Percentiles rank a stretch among this genome's conserved stretches.
Evolutionary conservation across 2,888 invertebrate species (phyloP).

Genomic region (Ethmia dodecea): DNA sequence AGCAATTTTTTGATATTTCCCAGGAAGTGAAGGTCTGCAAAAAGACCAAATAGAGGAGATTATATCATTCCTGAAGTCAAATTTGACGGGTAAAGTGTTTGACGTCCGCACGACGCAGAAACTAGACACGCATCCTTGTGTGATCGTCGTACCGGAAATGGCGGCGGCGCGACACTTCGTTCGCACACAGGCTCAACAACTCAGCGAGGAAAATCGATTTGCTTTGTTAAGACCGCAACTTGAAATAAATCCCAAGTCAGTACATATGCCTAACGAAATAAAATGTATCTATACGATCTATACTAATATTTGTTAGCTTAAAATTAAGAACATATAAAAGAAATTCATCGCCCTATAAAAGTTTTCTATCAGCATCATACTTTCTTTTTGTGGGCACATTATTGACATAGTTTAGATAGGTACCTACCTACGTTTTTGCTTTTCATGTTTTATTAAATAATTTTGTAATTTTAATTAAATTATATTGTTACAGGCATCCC

Average conservation of each 20-base stretch:
- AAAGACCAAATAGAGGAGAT: slow-evolving; percentile 87
- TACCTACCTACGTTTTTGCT: too few relatives aligned
- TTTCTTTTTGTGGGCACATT: too few relatives aligned
- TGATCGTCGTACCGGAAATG: slow-evolving; percentile 97
- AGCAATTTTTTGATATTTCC: background rate
- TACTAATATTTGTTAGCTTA: too few relatives aligned
- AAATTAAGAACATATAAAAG: too few relatives aligned
- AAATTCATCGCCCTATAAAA: too few relatives aligned
- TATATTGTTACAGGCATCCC: slow-evolving; percentile 81
- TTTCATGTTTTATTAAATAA: too few relatives aligned
- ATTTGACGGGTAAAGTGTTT: slow-evolving; percentile 87
- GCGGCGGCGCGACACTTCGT: slow-evolving; percentile 97
- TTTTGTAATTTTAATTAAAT: too few relatives aligned
- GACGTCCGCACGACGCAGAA: slow-evolving; percentile 90
- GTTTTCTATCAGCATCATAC: too few relatives aligned
- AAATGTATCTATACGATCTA: too few relatives aligned
- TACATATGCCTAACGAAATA: too few relatives aligned
- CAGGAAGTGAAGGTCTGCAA: slow-evolving; percentile 81
- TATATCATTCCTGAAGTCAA: slow-evolving; percentile 86
- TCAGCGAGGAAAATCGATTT: slow-evolving; percentile 91
- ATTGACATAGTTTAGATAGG: too few relatives aligned
- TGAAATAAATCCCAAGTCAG: slow-evolving; percentile 95
- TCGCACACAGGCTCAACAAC: slow-evolving; percentile 88
- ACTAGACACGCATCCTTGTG: slow-evolving; percentile 94
- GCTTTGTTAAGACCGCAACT: slow-evolving; percentile 93